Conservation (phyloP, 2,888 invertebrate genomes). For the Volucella inanis region DNA sequence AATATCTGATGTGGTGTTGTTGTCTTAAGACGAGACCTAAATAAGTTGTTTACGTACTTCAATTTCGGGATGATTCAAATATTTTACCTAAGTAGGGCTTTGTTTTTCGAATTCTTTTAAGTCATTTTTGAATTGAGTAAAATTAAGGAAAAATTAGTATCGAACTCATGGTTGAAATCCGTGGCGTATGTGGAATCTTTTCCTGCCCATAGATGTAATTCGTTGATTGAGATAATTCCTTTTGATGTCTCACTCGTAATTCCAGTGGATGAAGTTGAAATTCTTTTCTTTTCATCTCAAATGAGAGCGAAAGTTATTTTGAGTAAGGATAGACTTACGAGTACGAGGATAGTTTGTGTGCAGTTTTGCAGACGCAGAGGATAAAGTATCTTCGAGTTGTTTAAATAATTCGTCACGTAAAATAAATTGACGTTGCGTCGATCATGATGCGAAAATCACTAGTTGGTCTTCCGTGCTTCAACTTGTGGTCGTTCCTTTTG, state of each 20-base stretch:
- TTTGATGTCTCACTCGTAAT: constrained; percentile 3
- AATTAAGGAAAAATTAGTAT: not conserved
- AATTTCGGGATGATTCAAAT: constrained; percentile 42
- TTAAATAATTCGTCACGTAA: too few species aligned
- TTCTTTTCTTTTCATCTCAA: too few species aligned
- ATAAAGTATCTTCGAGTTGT: too few species aligned
- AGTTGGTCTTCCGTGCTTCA: too few species aligned
- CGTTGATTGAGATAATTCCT: not conserved
- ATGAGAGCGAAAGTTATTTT: too few species aligned
- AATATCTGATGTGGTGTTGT: constrained; percentile 11
- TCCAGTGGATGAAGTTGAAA: too few species aligned
- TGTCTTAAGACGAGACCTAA: constrained; percentile 30
- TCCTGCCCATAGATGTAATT: not conserved
- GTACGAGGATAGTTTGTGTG: too few species aligned
- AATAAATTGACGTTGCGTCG: too few species aligned
- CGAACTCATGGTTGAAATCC: not conserved
- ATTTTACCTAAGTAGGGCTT: constrained; percentile 13
- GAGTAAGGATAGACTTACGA: too few species aligned
- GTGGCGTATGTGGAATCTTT: constrained; percentile 10
- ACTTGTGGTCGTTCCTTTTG: too few species aligned
- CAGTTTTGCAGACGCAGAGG: too few species aligned
- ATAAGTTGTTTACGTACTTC: constrained; percentile 70
- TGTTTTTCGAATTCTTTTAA: constrained; percentile 1
- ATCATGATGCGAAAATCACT: too few species aligned
- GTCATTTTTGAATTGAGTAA: not conserved